A percentile compares a stretch with the other conserved stretches of the same genome.
These are phyloP conservation scores for Erythrolamprus reginae DNA, from an alignment of 2,113 vertebrate species.

Conservation along the genomic window DNA sequence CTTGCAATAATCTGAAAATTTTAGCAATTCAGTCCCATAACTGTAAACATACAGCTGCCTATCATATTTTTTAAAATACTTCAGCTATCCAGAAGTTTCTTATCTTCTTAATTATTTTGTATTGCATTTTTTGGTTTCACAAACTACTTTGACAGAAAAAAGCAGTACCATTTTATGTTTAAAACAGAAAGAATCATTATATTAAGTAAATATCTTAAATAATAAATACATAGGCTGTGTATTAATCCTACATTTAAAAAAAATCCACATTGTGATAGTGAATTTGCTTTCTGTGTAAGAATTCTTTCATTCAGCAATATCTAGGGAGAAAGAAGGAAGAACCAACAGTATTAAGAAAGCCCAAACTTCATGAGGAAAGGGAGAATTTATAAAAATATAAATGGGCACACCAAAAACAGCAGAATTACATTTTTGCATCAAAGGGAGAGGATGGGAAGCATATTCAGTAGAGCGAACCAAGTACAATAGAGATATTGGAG, in stretches of 20 bases:
- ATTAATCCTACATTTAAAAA: not conserved
- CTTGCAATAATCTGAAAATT: not conserved
- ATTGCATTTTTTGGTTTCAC: not conserved
- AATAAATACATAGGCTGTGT: not conserved
- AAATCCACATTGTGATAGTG: not conserved
- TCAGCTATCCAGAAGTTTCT: not conserved
- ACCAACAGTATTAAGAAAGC: not conserved
- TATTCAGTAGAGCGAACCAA: not conserved
- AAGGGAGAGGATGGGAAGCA: not conserved
- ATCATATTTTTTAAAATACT: not conserved
- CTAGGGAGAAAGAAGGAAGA: not conserved
- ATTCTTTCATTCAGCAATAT: not conserved
- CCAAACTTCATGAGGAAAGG: not conserved
- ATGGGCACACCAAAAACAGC: not conserved
- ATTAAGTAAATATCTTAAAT: not conserved
- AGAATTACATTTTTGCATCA: not conserved
- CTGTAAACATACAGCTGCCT: not conserved
- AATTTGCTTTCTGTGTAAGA: not conserved
- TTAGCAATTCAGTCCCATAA: not conserved
- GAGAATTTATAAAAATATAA: not conserved
- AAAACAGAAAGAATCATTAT: not conserved
- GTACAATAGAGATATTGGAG: not conserved
- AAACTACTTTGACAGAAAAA: not conserved
- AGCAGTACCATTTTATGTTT: not conserved
- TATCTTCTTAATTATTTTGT: not conserved